phyloP scores from a whole-genome alignment of 2,888 invertebrate species.

The Drosophila cracens region DNA sequence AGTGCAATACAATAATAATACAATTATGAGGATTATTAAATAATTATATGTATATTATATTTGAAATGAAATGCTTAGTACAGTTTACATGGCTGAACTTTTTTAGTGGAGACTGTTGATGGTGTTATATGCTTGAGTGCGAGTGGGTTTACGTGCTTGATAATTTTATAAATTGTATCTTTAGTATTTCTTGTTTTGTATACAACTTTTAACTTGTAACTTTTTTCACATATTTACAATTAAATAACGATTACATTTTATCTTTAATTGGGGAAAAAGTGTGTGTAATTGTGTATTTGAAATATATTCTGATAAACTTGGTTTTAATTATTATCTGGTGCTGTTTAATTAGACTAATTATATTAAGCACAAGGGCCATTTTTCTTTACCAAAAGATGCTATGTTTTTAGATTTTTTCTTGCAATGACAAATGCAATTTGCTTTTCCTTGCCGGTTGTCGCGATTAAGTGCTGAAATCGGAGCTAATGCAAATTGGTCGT shows the following conservation, averaged over 20 bases:
- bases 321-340: neutral
- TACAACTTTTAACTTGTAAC: neutral
- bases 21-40: neutral
- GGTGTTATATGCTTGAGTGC: too few species aligned
- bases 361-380: neutral
- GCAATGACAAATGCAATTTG: neutral
- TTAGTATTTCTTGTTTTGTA: neutral
- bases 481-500: constrained; percentile 30
- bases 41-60: neutral
- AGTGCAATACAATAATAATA: neutral
- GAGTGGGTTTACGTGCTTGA: too few species aligned
- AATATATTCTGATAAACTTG: neutral
- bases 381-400: neutral
- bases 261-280: neutral
- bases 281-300: neutral
- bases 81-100: neutral
- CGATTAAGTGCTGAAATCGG: constrained; percentile 31
- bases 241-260: neutral
- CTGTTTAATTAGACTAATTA: neutral
- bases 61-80: neutral
- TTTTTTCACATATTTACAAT: neutral
- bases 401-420: neutral
- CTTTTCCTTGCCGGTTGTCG: constrained; percentile 1
- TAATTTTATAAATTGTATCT: neutral
- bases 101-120: neutral